Evolutionary conservation across 2,113 vertebrate species (phyloP).

Genomic region (Pluvianellus socialis): DNA sequence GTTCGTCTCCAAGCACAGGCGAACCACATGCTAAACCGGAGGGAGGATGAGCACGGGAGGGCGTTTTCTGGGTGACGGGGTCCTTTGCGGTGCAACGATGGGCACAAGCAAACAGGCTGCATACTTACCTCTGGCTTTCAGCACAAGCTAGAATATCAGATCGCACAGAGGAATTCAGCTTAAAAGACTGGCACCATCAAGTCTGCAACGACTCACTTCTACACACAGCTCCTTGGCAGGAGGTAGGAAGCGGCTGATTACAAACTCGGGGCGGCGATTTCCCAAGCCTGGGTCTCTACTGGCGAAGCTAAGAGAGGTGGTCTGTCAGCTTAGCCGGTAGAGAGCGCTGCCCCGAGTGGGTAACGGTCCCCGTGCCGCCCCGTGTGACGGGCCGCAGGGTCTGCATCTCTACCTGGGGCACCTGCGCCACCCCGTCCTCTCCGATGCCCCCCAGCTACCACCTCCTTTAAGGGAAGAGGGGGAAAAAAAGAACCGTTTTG

Average conservation of each 20-base stretch:
- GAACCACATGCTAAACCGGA: neutral
- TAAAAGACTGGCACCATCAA: conserved; percentile 5
- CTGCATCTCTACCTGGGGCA: neutral
- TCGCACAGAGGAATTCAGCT: conserved; percentile 41
- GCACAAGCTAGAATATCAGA: neutral
- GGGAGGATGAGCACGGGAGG: conserved; percentile 20
- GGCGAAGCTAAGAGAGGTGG: neutral
- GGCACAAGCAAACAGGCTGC: conserved; percentile 46
- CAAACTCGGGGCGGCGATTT: neutral
- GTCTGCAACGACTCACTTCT: conserved; percentile 34
- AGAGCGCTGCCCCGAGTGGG: conserved; percentile 1
- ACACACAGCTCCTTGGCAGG: neutral
- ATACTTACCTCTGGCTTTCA: conserved; percentile 65
- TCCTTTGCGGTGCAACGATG: neutral
- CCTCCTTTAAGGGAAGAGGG: neutral
- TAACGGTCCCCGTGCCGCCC: neutral
- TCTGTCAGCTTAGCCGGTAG: conserved; percentile 20
- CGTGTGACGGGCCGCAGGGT: neutral
- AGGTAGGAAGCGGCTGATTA: neutral
- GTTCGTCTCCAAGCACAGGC: neutral
- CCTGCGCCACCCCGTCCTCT: neutral
- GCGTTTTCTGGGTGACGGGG: neutral
- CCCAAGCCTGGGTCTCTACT: conserved; percentile 20
- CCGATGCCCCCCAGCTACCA: neutral
- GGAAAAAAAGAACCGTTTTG: neutral